A percentile compares a stretch with the other conserved stretches of the same genome.
These are phyloP conservation scores for Euspilapteryx auroguttella DNA, from an alignment of 2,888 invertebrate genomes.

Conservation along the genomic window DNA sequence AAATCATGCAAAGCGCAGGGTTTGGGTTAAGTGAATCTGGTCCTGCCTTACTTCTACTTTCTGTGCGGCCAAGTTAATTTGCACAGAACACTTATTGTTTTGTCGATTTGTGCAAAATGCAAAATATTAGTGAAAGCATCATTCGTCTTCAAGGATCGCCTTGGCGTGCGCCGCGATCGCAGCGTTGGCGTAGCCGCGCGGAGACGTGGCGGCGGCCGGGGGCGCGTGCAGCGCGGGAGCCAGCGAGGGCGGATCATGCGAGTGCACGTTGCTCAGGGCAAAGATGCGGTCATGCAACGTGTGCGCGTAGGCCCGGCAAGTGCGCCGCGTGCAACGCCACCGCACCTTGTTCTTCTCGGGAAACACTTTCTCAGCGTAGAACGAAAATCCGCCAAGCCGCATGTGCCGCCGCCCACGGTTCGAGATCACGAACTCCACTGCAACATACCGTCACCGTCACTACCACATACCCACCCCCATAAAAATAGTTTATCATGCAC, in stretches of 20 bases:
- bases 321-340: slow-evolving; percentile 54
- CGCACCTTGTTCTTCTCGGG: slow-evolving; percentile 55
- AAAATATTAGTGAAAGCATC: too few relatives aligned
- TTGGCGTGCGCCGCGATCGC: slow-evolving; percentile 27
- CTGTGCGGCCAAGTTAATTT: too few relatives aligned
- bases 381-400: slow-evolving; percentile 51
- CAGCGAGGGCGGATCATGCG: slow-evolving; percentile 36
- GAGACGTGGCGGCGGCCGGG: slow-evolving; percentile 12
- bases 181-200: slow-evolving; percentile 13
- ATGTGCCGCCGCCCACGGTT: slow-evolving; percentile 53
- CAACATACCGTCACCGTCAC: slow-evolving; percentile 31
- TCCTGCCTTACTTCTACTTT: too few relatives aligned
- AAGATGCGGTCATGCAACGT: slow-evolving; percentile 52
- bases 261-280: slow-evolving; percentile 50
- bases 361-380: slow-evolving; percentile 56
- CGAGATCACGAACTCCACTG: slow-evolving; percentile 60
- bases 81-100: too few relatives aligned
- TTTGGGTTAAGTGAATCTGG: too few relatives aligned
- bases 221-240: slow-evolving; percentile 11
- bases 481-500: too few relatives aligned
- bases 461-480: slow-evolving; percentile 14
- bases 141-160: slow-evolving; percentile 32
- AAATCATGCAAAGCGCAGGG: too few relatives aligned
- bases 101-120: too few relatives aligned
- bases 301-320: slow-evolving; percentile 53